These are phyloP conservation scores for Pipistrellus pipistrellus DNA, from an alignment of 2,797 vertebrate species.

Conservation along the genomic window DNA sequence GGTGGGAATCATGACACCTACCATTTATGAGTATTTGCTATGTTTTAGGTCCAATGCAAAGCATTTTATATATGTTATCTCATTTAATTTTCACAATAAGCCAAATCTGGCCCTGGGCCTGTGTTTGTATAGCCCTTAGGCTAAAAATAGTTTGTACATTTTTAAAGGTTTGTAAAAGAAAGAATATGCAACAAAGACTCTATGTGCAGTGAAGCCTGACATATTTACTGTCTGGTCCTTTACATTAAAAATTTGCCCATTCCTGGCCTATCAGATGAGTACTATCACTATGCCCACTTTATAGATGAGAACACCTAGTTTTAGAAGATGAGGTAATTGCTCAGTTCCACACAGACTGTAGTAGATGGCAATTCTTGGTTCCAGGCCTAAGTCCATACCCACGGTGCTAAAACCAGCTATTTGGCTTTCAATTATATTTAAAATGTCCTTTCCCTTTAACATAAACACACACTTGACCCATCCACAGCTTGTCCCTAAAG, in stretches of 20 bases:
- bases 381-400: background rate
- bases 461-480: background rate
- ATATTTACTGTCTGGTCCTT: conserved; percentile 9
- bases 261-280: background rate
- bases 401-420: background rate
- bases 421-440: background rate
- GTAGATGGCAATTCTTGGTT: background rate
- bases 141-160: background rate
- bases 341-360: background rate
- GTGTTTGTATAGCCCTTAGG: background rate
- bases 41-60: background rate
- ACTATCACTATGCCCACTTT: background rate
- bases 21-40: background rate
- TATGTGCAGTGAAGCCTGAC: background rate
- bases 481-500: background rate
- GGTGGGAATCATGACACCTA: background rate
- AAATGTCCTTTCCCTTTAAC: background rate
- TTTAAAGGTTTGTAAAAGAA: background rate
- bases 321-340: background rate
- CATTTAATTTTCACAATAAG: conserved; percentile 7
- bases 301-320: conserved; percentile 1
- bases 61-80: background rate
- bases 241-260: background rate
- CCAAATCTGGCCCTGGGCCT: background rate
- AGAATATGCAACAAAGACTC: background rate